Conservation (phyloP, 2,888 invertebrate genomes). For the Heteromurus nitidus region DNA sequence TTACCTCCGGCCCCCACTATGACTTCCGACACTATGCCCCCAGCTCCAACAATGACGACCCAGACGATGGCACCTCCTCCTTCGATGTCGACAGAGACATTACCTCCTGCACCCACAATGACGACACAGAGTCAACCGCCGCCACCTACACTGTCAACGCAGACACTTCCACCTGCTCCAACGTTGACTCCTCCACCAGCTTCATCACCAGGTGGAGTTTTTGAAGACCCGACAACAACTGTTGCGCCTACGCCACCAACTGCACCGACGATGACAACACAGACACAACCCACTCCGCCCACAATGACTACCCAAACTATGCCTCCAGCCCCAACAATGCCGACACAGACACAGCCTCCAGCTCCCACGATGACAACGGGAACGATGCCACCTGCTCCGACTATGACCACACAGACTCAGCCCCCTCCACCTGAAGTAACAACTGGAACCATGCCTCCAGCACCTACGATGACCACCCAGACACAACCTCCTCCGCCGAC, state of each 20-base stretch:
- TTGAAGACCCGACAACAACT: not conserved
- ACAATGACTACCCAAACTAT: constrained; percentile 25
- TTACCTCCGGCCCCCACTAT: constrained; percentile 18
- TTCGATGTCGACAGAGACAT: constrained; percentile 11
- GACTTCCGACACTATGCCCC: constrained; percentile 10
- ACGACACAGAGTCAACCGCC: constrained; percentile 16
- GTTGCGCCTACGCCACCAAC: not conserved
- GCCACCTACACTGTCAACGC: not conserved
- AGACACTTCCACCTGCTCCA: constrained; percentile 33
- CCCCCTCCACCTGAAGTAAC: constrained; percentile 4
- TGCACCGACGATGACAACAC: constrained; percentile 7
- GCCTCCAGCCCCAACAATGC: constrained; percentile 42
- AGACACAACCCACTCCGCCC: constrained; percentile 3
- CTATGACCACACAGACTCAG: constrained; percentile 7
- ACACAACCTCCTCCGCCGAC: constrained; percentile 37
- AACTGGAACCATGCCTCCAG: constrained; percentile 21
- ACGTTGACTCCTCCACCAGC: constrained; percentile 14
- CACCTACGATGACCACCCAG: constrained; percentile 20
- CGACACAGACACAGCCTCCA: constrained; percentile 27
- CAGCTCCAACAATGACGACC: constrained; percentile 21
- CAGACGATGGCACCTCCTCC: constrained; percentile 25
- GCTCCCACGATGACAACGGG: constrained; percentile 1
- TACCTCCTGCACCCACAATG: constrained; percentile 34
- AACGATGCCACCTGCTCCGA: not conserved
- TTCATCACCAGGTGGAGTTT: constrained; percentile 2